Base-by-base conservation (phyloP, 2,113 vertebrate species). In the Pyrgilauda ruficollis region DNA sequence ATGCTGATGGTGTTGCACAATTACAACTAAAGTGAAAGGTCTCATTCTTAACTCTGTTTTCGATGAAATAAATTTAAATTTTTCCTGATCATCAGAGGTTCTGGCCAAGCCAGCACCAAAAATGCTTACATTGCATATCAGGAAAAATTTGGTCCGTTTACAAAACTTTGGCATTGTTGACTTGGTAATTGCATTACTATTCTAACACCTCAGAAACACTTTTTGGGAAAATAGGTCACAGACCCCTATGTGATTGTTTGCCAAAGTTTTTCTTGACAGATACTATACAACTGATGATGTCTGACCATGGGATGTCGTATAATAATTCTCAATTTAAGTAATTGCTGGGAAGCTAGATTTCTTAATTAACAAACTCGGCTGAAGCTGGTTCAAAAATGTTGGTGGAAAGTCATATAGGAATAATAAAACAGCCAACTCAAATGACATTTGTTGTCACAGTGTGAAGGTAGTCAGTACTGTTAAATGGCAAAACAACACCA, bases 231-330 rank as follows among this genome's bases (percentile, higher is more conserved):
- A 76, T 20, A 67, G 43, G 44, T 43, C 27, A 52, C 15, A 74
- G 41, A 37, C 9, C 0, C 1, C 23, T 64, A 30, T 0, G 1
- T 18, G 28, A 64, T 10, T 37, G 7, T 72, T 49, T 68, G 55
- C n/a, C 30, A 26, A 75, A 69, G 3, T 13, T 53, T 73, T 94
- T 81, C n/a, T 63, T 76, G 23, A 5, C 43, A 55, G 43, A 33
- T 46, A 41, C 19, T 35, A 21, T 44, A 67, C 6, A 83, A 53
- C 6, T 21, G 13, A 35, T 58, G 22, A 30, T 28, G 27, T 33
- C 49, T 83, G 23, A n/a, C 22, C 37, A 13, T 43, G 18, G 28
- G 23, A 28, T 61, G 6, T 26, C 81, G 23, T 30, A 24, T 39
- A 68, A 35, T 11, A 39, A 41, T 43, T 10, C 55, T 31, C 15